Evolutionary conservation across 2,797 vertebrate genomes (phyloP), one percentile per base, ranked within the genome.

Genomic region (Brachyrhaphis roseni): DNA sequence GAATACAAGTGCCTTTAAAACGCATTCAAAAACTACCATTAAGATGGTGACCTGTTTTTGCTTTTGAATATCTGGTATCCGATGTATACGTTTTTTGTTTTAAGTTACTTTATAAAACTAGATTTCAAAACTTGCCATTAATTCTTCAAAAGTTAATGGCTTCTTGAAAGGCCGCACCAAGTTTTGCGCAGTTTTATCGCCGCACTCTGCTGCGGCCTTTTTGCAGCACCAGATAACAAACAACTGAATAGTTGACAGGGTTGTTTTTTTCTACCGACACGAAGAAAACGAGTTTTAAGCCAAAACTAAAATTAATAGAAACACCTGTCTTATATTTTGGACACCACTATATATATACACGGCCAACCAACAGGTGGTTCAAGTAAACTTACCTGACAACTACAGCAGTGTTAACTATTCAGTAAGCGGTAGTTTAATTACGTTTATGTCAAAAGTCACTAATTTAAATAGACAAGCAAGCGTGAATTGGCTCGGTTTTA

Each of bases 121-220:
- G 23, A 53, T 34, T 64, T 34, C 31, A 4, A 43, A 43, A 41
- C 36, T 41, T 68, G 23, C 8, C 18, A 13, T 43, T n/a, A 13
- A 7, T 43, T 43, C 66, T 70, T n/a, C 12, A 70, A n/a, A n/a
- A 39, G 20, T 41, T 12, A 5, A 41, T 6, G 36, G 26, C 36
- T 10, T 68, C 20, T 11, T 12, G 3, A 34, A 70, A 70, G 26
- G 12, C 41, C 39, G 79, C 77, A 46, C 36, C 72, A 75, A 59
- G 23, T 28, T 51, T 53, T 73, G 84, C 90, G 83, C 70, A 83
- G 49, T 78, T 79, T 45, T 55, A 59, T 46, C 45, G 26, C 26
- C 53, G 53, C 59, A 36, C 3, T n/a, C 20, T 8, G 2, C 45
- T 20, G 75, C 16, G 49, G 76, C 23, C 70, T 51, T 45, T 16